phyloP scores from a whole-genome alignment of 2,888 invertebrate species.

The Syritta pipiens region DNA sequence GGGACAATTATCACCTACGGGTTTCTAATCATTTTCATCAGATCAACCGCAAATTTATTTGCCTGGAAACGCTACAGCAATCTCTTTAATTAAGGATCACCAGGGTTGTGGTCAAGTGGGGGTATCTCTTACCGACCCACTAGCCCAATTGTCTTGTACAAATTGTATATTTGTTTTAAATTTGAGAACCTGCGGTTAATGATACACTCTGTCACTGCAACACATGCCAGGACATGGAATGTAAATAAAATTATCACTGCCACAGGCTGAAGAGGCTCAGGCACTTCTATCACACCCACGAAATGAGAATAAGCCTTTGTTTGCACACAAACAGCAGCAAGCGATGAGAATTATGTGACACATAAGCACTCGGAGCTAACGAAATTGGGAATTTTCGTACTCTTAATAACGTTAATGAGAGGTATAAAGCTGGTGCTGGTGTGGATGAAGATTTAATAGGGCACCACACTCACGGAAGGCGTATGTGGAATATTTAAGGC shows the following conservation, averaged over 20 bases:
- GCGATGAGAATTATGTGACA: constrained; percentile 22
- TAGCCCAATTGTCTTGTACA: no score
- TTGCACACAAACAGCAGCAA: neutral
- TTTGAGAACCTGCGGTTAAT: no score
- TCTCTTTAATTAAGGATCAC: constrained; percentile 5
- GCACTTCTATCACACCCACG: no score
- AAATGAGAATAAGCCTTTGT: neutral
- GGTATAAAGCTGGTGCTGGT: constrained; percentile 14
- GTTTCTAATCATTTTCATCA: constrained; percentile 46
- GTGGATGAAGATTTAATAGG: neutral
- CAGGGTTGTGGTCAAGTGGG: no score
- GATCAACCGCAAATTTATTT: constrained; percentile 49
- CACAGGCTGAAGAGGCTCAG: no score
- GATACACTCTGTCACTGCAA: no score
- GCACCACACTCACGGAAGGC: neutral
- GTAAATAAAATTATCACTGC: no score
- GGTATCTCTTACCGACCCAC: no score
- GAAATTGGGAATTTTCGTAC: neutral
- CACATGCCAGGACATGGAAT: no score
- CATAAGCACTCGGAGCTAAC: constrained; percentile 12
- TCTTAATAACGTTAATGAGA: constrained; percentile 13
- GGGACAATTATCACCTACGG: constrained; percentile 19
- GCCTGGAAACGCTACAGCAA: constrained; percentile 18
- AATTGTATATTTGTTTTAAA: no score
- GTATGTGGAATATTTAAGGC: neutral